Evolutionary conservation across 2,888 invertebrate genomes (phyloP).

Genomic region (Atherix ibis): DNA sequence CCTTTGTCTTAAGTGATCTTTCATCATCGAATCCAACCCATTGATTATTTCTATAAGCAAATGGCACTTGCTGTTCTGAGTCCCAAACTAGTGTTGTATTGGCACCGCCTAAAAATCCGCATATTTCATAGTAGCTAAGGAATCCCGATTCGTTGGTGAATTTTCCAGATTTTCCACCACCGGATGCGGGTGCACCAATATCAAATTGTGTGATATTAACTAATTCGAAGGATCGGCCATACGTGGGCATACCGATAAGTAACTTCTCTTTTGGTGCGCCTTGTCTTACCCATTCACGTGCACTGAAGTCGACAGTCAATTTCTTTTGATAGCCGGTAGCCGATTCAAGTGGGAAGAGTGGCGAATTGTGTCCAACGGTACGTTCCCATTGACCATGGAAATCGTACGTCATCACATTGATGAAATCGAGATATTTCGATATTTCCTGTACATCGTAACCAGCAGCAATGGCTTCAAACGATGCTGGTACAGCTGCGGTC

Average conservation of each 20-base stretch:
- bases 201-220: slow-evolving; percentile 77
- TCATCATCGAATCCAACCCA: slow-evolving; percentile 95
- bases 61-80: slow-evolving; percentile 89
- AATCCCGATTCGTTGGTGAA: slow-evolving; percentile 90
- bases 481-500: slow-evolving; percentile 84
- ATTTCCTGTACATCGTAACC: slow-evolving; percentile 90
- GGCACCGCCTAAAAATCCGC: slow-evolving; percentile 75
- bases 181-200: slow-evolving; percentile 80
- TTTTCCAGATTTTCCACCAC: slow-evolving; percentile 71
- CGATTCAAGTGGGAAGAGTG: slow-evolving; percentile 73
- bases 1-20: slow-evolving; percentile 79
- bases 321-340: slow-evolving; percentile 86
- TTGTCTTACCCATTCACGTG: slow-evolving; percentile 83
- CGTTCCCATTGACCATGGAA: slow-evolving; percentile 93
- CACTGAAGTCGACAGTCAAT: slow-evolving; percentile 80
- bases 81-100: slow-evolving; percentile 92
- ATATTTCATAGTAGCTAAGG: slow-evolving; percentile 89
- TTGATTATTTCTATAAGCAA: slow-evolving; percentile 78
- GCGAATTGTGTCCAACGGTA: slow-evolving; percentile 85
- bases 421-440: slow-evolving; percentile 82
- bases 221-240: slow-evolving; percentile 80
- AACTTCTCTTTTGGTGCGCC: slow-evolving; percentile 88
- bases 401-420: slow-evolving; percentile 91
- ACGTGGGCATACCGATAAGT: slow-evolving; percentile 89
- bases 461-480: slow-evolving; percentile 84